Conservation (phyloP, 2,113 vertebrate genomes). For the Cyanoramphus novaezelandiae region DNA sequence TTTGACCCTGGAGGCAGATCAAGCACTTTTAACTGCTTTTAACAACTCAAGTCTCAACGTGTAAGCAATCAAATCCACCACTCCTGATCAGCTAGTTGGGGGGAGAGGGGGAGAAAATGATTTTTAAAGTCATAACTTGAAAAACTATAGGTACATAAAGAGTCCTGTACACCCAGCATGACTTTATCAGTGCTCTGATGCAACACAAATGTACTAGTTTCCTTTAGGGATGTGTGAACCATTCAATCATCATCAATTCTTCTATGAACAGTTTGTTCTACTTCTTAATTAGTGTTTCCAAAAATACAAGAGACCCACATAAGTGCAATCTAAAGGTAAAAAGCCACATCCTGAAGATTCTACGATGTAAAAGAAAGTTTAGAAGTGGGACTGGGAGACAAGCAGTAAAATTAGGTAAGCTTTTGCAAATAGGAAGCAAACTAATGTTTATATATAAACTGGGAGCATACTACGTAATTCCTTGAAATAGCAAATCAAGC, state of each 20-base stretch:
- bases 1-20: conserved; percentile 30
- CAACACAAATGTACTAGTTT: conserved; percentile 61
- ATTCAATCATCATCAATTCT: conserved; percentile 53
- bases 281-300: conserved; percentile 75
- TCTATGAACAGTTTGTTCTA: conserved; percentile 70
- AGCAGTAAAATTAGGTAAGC: neutral
- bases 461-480: accelerated
- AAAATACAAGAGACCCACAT: conserved; percentile 68
- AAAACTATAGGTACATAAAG: conserved; percentile 33
- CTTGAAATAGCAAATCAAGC: neutral
- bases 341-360: conserved; percentile 35
- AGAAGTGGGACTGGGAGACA: neutral
- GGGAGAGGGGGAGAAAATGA: neutral
- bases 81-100: neutral
- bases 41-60: conserved; percentile 46
- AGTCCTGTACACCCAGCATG: neutral
- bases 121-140: neutral
- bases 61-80: neutral
- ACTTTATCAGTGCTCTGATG: conserved; percentile 49
- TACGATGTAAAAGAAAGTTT: neutral
- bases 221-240: conserved; percentile 53
- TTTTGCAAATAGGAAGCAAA: neutral
- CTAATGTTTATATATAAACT: neutral
- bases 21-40: conserved; percentile 39
- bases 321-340: conserved; percentile 25